phyloP scores from a whole-genome alignment of 2,113 vertebrate species.

The Grallaria varia region DNA sequence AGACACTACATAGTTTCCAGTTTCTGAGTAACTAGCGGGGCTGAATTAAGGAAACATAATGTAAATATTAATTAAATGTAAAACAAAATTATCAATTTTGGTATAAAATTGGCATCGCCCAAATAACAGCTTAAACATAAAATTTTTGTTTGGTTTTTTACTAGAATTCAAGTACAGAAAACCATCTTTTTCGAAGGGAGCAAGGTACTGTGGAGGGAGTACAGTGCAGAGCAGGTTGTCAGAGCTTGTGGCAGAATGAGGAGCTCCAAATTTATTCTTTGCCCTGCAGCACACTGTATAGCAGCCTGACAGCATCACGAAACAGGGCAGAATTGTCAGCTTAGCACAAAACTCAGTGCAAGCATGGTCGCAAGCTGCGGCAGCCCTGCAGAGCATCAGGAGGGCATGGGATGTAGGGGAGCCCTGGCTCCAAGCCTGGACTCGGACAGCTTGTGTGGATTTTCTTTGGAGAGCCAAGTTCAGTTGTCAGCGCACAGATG shows the following conservation, averaged over 20 bases:
- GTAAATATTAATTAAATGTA: neutral
- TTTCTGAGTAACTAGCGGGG: neutral
- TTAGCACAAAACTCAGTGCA: neutral
- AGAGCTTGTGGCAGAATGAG: neutral
- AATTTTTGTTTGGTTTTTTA: neutral
- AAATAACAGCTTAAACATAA: neutral
- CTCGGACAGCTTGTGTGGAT: neutral
- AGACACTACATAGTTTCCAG: neutral
- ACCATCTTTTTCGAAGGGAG: neutral
- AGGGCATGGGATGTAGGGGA: rapidly evolving
- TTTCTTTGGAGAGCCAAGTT: neutral
- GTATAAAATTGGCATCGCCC: neutral
- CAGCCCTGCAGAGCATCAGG: neutral
- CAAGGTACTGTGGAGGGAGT: rapidly evolving
- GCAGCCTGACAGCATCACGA: neutral
- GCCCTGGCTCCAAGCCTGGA: rapidly evolving
- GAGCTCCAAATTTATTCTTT: neutral
- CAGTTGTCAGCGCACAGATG: neutral
- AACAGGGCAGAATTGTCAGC: neutral
- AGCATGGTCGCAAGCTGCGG: rapidly evolving
- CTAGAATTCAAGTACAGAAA: neutral
- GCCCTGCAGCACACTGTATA: neutral
- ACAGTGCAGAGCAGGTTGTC: neutral
- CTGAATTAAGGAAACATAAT: neutral
- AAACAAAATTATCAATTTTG: neutral